Base-by-base conservation (phyloP, 2,797 vertebrate species). In the Periophthalmus magnuspinnatus region DNA sequence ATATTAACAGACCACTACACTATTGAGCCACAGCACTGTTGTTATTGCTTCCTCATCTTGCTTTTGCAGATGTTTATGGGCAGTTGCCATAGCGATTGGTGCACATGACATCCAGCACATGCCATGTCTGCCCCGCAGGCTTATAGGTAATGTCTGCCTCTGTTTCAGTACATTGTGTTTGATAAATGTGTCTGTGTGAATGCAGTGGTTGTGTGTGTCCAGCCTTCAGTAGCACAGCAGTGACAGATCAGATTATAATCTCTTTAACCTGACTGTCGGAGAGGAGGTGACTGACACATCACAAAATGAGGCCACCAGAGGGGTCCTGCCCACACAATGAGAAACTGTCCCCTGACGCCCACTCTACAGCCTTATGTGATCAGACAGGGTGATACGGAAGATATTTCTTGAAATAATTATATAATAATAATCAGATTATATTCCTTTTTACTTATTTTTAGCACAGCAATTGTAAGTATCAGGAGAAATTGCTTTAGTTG, bases 221-320 rank as follows among this genome's bases (percentile, higher is more conserved):
- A 75, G 58, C n/a, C 38, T 63, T 22, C 54, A 66, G 47, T 10
- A 64, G 72, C 61, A 68, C 77, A 69, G 79, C 72, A 72, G 69
- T 79, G 81, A 73, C 79, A 75, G 70, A 80, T 88, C 68, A 84
- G 88, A 90, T 90, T 81, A 45, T 82, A 86, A 88, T 88, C 82
- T 86, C 38, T 68, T 89, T 73, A 68, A 74, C 59, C 80, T 90
- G 87, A 83, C 86, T 85, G 69, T 84, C 84, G 80, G 66, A 69
- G 70, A 75, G 57, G 50, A 66, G 77, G 81, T 88, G 89, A 90
- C 72, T 84, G 88, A 87, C 88, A 79, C 70, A 77, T 87, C 77
- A 79, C 78, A 79, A 79, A 85, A 88, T 85, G 72, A 75, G 79
- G 80, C 75, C 83, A 75, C 66, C 55, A 10, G 68, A 22, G 69